Evolutionary conservation across 2,888 invertebrate species (phyloP), one percentile per base, ranked within the genome.

Genomic region (Lithosia quadra): DNA sequence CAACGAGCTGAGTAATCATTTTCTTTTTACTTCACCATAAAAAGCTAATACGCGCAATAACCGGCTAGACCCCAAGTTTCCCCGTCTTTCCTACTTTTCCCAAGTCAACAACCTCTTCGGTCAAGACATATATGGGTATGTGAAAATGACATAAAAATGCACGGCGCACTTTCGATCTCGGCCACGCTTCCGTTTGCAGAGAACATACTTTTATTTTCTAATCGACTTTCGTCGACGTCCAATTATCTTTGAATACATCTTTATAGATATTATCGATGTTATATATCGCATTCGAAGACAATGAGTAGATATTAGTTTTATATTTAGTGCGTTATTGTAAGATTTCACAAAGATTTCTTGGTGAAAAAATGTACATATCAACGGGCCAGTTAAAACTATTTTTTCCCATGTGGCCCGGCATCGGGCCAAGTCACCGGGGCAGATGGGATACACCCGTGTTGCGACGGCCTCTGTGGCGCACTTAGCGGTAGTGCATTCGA

Each of bases 111-210:
- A 75, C 74, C 79, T 78, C 63, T 33, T 34, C 74, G 8, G 69
- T 60, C 65, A 68, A 67, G 4, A 60, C 71, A 79, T 74, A 82
- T 72, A 80, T 82, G 85, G 84, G 74, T 83, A 85, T 89, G 86
- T 89, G 89, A 88, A 89, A 90, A 89, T 88, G 80, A 79, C 78
- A 81, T 84, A 87, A 87, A 87, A 86, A 86, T 87, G 83, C 78
- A 82, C 83, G 68, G 68, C 78, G 69, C 80, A 90, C 91, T 91
- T 89, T 91, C 90, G 83, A 85, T 90, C 83, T 86, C 85, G 65
- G 57, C 71, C 65, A 59, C 74, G 84, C 85, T 86, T 86, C 85
- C 84, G 84, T 80, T 80, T 80, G 82, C 78, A 78, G 76, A 72
- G 75, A 72, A 75, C 74, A 71, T 78, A 83, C 85, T 85, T 75